Evolutionary conservation across 2,888 invertebrate species (phyloP).

Genomic region (Thereva unica): DNA sequence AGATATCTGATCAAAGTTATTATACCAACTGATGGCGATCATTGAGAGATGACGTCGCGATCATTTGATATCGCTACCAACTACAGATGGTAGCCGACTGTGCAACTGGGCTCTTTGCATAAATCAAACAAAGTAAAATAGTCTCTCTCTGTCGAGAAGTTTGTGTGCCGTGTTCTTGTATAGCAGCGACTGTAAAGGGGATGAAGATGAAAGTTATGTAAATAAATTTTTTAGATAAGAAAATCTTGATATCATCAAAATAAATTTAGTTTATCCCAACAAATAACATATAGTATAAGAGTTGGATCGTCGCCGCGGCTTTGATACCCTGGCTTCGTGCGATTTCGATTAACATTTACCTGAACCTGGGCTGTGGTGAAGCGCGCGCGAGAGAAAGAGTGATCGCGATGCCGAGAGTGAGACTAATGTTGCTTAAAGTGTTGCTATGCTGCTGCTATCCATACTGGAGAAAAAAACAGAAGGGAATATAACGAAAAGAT

Average conservation of each 20-base stretch:
- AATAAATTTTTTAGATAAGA: slow-evolving; percentile 17
- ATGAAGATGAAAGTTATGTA: slow-evolving; percentile 1
- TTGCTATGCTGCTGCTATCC: slow-evolving; percentile 2
- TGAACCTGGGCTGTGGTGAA: no score
- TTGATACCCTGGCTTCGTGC: no score
- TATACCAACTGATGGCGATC: slow-evolving; percentile 22
- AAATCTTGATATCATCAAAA: slow-evolving; percentile 1
- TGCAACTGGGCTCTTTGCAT: slow-evolving; percentile 22
- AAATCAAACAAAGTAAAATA: slow-evolving; percentile 17
- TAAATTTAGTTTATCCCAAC: neutral
- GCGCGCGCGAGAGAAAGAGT: no score
- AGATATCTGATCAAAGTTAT: slow-evolving; percentile 35
- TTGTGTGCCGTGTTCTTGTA: no score
- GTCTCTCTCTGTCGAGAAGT: slow-evolving; percentile 7
- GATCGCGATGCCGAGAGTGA: no score
- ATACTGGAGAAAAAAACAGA: neutral
- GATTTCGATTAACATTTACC: no score
- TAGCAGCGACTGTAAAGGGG: no score
- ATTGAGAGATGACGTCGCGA: slow-evolving; percentile 22
- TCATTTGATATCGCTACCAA: slow-evolving; percentile 13
- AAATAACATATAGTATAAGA: no score
- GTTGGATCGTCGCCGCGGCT: no score
- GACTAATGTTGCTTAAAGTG: neutral
- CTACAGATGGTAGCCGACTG: slow-evolving; percentile 4
- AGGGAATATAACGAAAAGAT: neutral